Evolutionary conservation across 2,888 invertebrate genomes (phyloP).

Genomic region (Nowickia ferox): DNA sequence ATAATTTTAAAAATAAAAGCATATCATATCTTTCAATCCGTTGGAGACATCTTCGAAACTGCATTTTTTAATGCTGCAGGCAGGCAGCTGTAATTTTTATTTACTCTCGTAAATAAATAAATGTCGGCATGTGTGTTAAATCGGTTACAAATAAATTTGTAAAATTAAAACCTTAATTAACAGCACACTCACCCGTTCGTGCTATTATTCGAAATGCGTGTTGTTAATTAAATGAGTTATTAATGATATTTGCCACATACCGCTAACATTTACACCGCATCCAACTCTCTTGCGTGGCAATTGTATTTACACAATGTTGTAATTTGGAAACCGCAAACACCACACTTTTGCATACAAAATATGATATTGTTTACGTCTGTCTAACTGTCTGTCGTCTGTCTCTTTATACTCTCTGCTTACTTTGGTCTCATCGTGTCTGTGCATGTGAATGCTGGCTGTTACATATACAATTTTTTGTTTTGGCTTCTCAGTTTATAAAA

Average conservation of each 20-base stretch:
- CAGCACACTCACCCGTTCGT: conserved; percentile 43
- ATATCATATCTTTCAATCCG: too few relatives aligned
- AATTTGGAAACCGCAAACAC: conserved; percentile 64
- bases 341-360: conserved; percentile 69
- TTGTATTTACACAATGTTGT: conserved; percentile 61
- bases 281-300: conserved; percentile 33
- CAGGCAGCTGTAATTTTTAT: too few relatives aligned
- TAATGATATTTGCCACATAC: conserved; percentile 70
- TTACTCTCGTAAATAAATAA: not conserved
- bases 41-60: too few relatives aligned
- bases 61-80: too few relatives aligned
- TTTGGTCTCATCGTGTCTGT: conserved; percentile 16
- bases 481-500: conserved; percentile 52
- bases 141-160: conserved; percentile 54
- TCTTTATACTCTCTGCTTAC: not conserved
- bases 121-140: not conserved
- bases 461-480: conserved; percentile 3
- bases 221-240: conserved; percentile 72
- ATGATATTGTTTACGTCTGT: conserved; percentile 66
- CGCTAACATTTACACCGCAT: conserved; percentile 52
- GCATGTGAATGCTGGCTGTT: not conserved
- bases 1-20: too few relatives aligned
- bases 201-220: conserved; percentile 61
- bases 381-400: conserved; percentile 24
- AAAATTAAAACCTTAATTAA: conserved; percentile 66